Evolutionary conservation across 2,113 vertebrate species (phyloP).

Genomic region (Mobula birostris): DNA sequence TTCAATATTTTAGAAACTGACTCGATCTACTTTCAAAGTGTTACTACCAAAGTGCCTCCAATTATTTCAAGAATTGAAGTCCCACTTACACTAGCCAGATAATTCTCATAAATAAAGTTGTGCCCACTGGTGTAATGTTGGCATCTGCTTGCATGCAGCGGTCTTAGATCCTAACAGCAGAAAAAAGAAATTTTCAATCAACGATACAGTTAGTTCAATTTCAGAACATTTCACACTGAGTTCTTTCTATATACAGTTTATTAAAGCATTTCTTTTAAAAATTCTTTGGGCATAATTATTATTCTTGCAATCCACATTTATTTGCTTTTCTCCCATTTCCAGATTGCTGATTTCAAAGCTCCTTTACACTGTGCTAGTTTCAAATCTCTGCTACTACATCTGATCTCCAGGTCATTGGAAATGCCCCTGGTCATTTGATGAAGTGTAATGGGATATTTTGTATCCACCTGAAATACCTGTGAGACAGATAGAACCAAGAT

Average conservation of each 20-base stretch:
- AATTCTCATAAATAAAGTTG: conserved; percentile 56
- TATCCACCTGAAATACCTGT: background rate
- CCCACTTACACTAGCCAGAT: conserved; percentile 51
- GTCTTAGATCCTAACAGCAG: conserved; percentile 53
- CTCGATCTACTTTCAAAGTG: background rate
- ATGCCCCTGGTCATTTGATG: background rate
- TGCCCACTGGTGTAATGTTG: conserved; percentile 59
- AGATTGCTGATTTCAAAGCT: background rate
- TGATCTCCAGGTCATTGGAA: background rate
- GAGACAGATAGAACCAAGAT: background rate
- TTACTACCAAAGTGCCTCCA: background rate
- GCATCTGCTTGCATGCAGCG: conserved; percentile 53
- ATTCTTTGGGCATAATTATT: background rate
- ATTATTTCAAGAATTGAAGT: background rate
- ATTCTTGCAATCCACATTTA: background rate
- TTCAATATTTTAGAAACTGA: background rate
- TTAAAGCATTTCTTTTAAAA: background rate
- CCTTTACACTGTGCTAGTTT: background rate
- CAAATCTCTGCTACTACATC: background rate
- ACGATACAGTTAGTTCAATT: background rate
- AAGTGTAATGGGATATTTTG: background rate
- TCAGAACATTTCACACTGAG: background rate
- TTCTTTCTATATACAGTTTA: background rate
- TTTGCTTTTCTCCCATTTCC: background rate
- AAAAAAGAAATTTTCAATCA: background rate